Evolutionary conservation across 2,888 invertebrate genomes (phyloP).

Genomic region (Drosophila rellima): DNA sequence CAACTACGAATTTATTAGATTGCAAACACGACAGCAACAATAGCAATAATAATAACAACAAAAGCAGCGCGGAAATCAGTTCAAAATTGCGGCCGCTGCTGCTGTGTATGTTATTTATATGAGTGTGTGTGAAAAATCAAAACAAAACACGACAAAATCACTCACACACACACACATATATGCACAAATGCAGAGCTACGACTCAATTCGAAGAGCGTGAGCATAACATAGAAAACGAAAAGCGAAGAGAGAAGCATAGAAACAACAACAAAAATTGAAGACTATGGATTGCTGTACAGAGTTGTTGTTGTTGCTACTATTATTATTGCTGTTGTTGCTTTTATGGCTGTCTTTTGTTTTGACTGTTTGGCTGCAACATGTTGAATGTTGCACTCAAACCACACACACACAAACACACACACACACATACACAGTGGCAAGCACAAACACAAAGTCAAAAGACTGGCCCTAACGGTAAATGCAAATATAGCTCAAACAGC

Average conservation of each 20-base stretch:
- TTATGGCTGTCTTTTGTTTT: slow-evolving; percentile 54
- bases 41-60: slow-evolving; percentile 25
- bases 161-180: slow-evolving; percentile 32
- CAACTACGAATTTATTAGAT: slow-evolving; percentile 65
- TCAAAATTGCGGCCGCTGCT: slow-evolving; percentile 46
- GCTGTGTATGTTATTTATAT: slow-evolving; percentile 13
- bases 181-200: slow-evolving; percentile 17
- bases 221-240: slow-evolving; percentile 25
- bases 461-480: slow-evolving; percentile 60
- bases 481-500: slow-evolving; percentile 54
- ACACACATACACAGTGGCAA: slow-evolving; percentile 5
- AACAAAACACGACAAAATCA: slow-evolving; percentile 76
- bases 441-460: slow-evolving; percentile 17
- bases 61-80: slow-evolving; percentile 63
- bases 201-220: slow-evolving; percentile 36
- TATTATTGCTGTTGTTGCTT: slow-evolving; percentile 38
- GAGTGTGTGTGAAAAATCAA: slow-evolving; percentile 70
- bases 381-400: slow-evolving; percentile 63
- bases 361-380: slow-evolving; percentile 66
- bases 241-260: slow-evolving; percentile 39
- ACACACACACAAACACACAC: slow-evolving; percentile 10
- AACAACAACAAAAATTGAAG: slow-evolving; percentile 47
- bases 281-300: slow-evolving; percentile 43
- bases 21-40: slow-evolving; percentile 56
- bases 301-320: slow-evolving; percentile 37